Percentiles rank a stretch among this genome's conserved stretches.
phyloP scores from a whole-genome alignment of 2,888 invertebrate genomes.

The Micoletzkya japonica region DNA sequence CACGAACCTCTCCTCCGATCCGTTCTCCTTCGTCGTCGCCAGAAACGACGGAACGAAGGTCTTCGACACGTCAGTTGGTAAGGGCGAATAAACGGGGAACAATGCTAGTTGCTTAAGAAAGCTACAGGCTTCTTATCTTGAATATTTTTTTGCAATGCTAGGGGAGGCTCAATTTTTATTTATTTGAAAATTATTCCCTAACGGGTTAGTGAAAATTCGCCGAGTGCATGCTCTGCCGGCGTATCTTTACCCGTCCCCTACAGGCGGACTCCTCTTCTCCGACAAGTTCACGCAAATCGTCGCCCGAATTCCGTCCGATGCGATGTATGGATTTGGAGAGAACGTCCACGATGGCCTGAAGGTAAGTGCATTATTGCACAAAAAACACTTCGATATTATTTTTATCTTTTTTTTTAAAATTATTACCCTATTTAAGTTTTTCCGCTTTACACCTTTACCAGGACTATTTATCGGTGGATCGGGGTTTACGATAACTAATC shows the following conservation, averaged over 20 bases:
- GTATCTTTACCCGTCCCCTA: not conserved
- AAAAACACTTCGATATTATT: not conserved
- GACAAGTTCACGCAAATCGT: conserved; percentile 60
- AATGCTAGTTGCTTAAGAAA: too few species aligned
- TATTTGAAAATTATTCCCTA: too few species aligned
- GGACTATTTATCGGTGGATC: too few species aligned
- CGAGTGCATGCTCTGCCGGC: too few species aligned
- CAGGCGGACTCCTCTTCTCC: conserved; percentile 57
- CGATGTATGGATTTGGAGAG: conserved; percentile 62
- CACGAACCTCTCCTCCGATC: not conserved
- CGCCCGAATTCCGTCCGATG: conserved; percentile 51
- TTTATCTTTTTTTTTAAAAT: not conserved
- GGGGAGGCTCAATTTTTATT: too few species aligned
- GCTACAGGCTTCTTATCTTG: too few species aligned
- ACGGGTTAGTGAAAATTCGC: too few species aligned
- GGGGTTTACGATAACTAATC: too few species aligned
- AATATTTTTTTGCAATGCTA: too few species aligned
- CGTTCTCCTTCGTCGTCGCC: conserved; percentile 48
- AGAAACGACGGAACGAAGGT: conserved; percentile 33
- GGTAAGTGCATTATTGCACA: conserved; percentile 31
- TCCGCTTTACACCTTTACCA: too few species aligned
- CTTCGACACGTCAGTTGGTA: conserved; percentile 58
- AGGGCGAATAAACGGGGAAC: too few species aligned
- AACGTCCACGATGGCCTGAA: conserved; percentile 55
- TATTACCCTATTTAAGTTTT: too few species aligned